Conservation (phyloP, 2,888 invertebrate genomes). For the Amaurobius ferox region DNA sequence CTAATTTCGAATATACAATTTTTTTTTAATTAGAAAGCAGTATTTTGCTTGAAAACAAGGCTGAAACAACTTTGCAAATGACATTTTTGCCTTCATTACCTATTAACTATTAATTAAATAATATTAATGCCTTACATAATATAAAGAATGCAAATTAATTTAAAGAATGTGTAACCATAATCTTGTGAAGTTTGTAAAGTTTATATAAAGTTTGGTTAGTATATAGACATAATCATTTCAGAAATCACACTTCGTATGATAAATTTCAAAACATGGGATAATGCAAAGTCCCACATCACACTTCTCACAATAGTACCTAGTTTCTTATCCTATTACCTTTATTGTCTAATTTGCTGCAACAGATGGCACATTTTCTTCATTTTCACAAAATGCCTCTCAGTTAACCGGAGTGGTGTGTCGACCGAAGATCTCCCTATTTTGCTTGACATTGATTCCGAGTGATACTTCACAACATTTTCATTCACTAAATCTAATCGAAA, state of each 20-base stretch:
- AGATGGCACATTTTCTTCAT: slow-evolving; percentile 25
- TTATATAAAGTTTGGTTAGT: no score
- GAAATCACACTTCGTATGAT: not conserved
- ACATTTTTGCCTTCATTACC: no score
- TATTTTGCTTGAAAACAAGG: not conserved
- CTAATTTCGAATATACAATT: no score
- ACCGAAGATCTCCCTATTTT: not conserved
- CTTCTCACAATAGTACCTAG: not conserved
- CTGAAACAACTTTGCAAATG: no score
- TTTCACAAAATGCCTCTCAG: slow-evolving; percentile 16
- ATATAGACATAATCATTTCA: not conserved
- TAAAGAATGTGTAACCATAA: no score
- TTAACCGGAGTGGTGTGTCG: slow-evolving; percentile 3
- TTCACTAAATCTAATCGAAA: slow-evolving; percentile 9
- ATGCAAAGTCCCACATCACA: slow-evolving; percentile 28
- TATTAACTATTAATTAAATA: no score
- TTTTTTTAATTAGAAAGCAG: not conserved
- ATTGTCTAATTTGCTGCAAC: slow-evolving; percentile 5
- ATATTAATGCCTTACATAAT: no score
- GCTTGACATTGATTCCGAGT: not conserved
- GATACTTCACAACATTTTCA: slow-evolving; percentile 20
- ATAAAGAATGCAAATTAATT: no score
- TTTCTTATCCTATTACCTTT: slow-evolving; percentile 26
- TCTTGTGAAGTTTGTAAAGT: no score
- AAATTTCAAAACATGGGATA: slow-evolving; percentile 23